Evolutionary conservation across 2,797 vertebrate species (phyloP), one percentile per base, ranked within the genome.

Genomic region (Melanotaenia maccullochi): DNA sequence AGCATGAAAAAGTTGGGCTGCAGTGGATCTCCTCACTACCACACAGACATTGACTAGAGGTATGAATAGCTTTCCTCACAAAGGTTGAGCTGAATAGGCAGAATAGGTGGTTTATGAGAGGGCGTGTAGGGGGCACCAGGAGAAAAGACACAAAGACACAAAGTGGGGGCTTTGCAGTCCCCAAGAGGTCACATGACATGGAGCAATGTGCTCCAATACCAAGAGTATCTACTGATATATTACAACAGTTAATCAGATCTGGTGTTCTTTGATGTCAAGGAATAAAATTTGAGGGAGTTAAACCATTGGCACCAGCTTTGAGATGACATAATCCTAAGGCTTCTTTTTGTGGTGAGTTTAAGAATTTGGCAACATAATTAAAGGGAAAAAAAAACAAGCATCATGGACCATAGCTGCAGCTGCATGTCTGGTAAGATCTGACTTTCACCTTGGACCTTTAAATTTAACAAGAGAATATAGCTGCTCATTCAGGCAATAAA

Each of bases 81-180:
- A 92, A 89, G 80, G 85, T 81, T 35, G 78, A 78, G 90, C 79
- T 89, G 86, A 92, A 91, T 85, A 87, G 84, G 90, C 89, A 89
- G 86, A 91, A 87, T 77, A 72, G 84, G 82, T 73, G 73, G 88
- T 85, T 85, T 86, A 78, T 40, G 73, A 74, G 82, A 77, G 79
- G 71, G 81, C 56, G 72, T 87, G 89, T 68, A 72, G 79, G 85
- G 75, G 82, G 73, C 84, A 90, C 71, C 33, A 22, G 65, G 55
- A 85, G 78, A 71, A 85, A 76, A 68, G 70, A 84, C 68, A 84
- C 69, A 85, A 85, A 76, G 73, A 71, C 56, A 85, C 66, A 83
- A 75, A 86, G 73, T 63, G 65, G 60, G 57, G 79, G 76, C 69
- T 85, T 81, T 81, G 76, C 78, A 63, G 79, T 67, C 65, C 66